Evolutionary conservation across 2,888 invertebrate species (phyloP), one percentile per base, ranked within the genome.

Genomic region (Eutolmus rufibarbis): DNA sequence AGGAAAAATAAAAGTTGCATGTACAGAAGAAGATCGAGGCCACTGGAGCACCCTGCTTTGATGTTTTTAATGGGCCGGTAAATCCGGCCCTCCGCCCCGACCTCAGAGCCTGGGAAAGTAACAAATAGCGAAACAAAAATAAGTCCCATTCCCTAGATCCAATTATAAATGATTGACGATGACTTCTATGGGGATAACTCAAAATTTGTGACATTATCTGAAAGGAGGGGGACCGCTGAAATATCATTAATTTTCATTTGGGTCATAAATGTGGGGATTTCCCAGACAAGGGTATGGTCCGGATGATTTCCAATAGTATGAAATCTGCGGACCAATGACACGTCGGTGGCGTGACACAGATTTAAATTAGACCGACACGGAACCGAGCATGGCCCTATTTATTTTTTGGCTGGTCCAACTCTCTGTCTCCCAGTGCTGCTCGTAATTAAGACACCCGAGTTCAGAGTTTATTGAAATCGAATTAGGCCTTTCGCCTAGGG

Each of bases 141-240:
- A 81, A 31, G 31, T 56, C 46, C 12, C 14, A 81, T 81, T 78
- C 51, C 34, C 51, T 37, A 16, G 16, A 31, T 14, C 81, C 46
- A 51, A 81, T 81, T 81, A 81, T 81, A 81, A 81, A 23, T 81
- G 81, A 81, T 81, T 56, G 51, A 81, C 81, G 81, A 81, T 81
- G 81, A 81, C 81, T 81, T 46, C 51, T 81, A 81, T 51, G 51
- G 16, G 81, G 43, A 81, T 81, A 81, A 81, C 34, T 81, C 81
- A 81, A 81, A 78, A 81, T 16, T 34, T 23, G 56, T 81, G 56
- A 56, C 56, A n/a, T 46, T 81, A 81, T 81, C 81, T 46, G 31
- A 81, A 81, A 81, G 28, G 28, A 51, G 56, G n/a, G 43, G 31
- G 51, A 14, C 81, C 81, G 51, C 16, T 81, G 56, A 81, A 51